Conservation (phyloP, 2,888 invertebrate genomes). For the Drosophila macrospina region DNA sequence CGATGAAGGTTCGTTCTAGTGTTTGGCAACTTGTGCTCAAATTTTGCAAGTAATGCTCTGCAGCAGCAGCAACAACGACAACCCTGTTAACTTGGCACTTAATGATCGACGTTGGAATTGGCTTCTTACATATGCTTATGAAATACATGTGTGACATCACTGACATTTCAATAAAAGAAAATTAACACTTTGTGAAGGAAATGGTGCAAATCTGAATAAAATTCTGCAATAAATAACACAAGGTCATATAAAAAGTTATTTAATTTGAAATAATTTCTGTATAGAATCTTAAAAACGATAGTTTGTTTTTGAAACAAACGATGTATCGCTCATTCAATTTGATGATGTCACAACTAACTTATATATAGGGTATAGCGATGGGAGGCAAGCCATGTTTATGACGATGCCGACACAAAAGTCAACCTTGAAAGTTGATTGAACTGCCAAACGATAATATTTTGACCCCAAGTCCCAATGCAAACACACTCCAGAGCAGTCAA, state of each 20-base stretch:
- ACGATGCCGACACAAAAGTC: conserved; percentile 24
- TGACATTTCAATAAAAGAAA: conserved; percentile 6
- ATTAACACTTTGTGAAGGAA: neutral
- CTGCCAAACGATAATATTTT: conserved; percentile 67
- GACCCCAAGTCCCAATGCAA: conserved; percentile 60
- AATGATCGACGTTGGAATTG: conserved; percentile 22
- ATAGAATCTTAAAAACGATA: neutral
- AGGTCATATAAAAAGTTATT: no score
- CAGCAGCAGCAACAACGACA: conserved; percentile 16
- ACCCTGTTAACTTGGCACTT: conserved; percentile 5
- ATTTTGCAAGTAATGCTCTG: conserved; percentile 61
- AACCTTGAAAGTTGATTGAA: conserved; percentile 80
- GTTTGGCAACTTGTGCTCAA: conserved; percentile 53
- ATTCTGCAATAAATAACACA: neutral
- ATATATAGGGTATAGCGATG: conserved; percentile 4
- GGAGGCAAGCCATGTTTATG: neutral
- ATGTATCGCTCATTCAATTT: neutral
- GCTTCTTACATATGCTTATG: conserved; percentile 48
- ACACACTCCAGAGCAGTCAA: conserved; percentile 44
- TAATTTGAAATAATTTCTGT: no score
- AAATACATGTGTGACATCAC: conserved; percentile 72
- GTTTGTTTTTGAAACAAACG: neutral
- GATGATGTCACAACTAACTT: neutral
- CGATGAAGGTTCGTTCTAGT: conserved; percentile 52
- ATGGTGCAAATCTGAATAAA: neutral